Evolutionary conservation across 2,113 vertebrate species (phyloP).

Genomic region (Burhinus oedicnemus): DNA sequence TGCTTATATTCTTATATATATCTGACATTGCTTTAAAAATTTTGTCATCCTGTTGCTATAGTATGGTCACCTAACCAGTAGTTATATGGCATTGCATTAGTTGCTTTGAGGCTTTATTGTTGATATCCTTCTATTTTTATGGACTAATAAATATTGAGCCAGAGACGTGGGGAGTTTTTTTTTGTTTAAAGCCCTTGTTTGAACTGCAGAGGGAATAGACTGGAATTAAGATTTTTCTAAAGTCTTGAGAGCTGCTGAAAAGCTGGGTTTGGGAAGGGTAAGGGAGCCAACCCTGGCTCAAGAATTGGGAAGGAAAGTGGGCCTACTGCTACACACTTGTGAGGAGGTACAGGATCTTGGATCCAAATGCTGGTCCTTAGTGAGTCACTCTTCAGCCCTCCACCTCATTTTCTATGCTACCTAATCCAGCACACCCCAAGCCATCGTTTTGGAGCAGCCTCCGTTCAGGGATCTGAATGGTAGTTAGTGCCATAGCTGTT

Average conservation of each 20-base stretch:
- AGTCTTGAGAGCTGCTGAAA: background rate
- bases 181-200: background rate
- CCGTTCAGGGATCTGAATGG: background rate
- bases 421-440: background rate
- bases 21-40: background rate
- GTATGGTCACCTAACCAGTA: background rate
- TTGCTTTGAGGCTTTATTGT: background rate
- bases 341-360: background rate
- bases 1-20: background rate
- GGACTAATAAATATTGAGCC: background rate
- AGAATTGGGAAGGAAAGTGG: background rate
- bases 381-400: background rate
- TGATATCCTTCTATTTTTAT: background rate
- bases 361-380: background rate
- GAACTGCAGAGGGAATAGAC: background rate
- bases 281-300: background rate
- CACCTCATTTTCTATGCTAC: background rate
- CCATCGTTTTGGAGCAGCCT: background rate
- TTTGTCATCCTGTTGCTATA: background rate
- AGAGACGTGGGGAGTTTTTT: background rate
- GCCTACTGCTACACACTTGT: background rate
- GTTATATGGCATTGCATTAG: background rate
- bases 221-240: background rate
- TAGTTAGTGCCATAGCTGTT: background rate
- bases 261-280: background rate